Conservation (phyloP, 2,797 vertebrate genomes). For the Apogon talboti region DNA sequence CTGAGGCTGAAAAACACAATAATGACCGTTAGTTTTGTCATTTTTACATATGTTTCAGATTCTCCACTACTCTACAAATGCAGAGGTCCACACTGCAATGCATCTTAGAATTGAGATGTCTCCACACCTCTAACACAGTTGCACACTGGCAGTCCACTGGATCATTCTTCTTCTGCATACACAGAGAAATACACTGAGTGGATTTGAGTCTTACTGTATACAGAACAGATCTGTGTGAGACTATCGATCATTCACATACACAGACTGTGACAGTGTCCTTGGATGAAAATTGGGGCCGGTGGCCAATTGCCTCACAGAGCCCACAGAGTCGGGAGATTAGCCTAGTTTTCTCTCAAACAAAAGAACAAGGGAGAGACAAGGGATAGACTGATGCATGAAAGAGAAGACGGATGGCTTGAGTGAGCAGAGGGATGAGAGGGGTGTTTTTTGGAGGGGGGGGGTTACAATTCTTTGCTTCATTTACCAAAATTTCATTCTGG, state of each 20-base stretch:
- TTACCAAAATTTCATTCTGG: conserved; percentile 30
- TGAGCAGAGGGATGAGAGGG: conserved; percentile 4
- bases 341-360: conserved; percentile 53
- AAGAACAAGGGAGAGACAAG: conserved; percentile 14
- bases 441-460: conserved; percentile 8
- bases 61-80: too few relatives aligned
- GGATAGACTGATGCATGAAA: conserved; percentile 15
- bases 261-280: conserved; percentile 28
- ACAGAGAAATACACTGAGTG: too few relatives aligned
- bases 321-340: conserved; percentile 54
- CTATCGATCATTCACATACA: conserved; percentile 5
- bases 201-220: too few relatives aligned
- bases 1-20: too few relatives aligned
- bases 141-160: too few relatives aligned
- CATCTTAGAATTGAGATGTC: too few relatives aligned
- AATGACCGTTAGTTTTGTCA: too few relatives aligned
- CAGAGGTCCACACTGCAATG: too few relatives aligned
- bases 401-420: conserved; percentile 25
- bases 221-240: not conserved
- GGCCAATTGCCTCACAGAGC: conserved; percentile 31
- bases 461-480: conserved; percentile 21
- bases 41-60: too few relatives aligned
- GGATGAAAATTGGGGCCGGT: conserved; percentile 24
- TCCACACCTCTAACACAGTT: too few relatives aligned
- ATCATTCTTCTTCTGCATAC: too few relatives aligned